These are phyloP conservation scores for Cremastinae sp. DNA, from an alignment of 2,888 invertebrate genomes.

Conservation along the genomic window DNA sequence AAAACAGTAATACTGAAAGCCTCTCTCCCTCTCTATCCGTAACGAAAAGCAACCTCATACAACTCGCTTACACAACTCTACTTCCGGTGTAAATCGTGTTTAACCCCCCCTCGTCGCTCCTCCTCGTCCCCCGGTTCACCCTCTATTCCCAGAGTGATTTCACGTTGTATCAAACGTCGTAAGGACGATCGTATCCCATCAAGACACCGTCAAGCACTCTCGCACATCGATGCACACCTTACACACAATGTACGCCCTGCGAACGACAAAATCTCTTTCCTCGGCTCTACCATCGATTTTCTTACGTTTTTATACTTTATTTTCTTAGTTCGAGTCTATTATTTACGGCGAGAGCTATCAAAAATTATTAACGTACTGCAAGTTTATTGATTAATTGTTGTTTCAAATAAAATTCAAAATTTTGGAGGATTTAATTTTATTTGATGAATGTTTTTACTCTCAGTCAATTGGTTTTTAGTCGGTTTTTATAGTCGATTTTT, in stretches of 20 bases:
- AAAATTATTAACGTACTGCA: no score
- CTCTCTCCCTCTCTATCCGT: constrained; percentile 39
- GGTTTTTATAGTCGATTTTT: no score
- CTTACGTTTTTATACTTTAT: neutral
- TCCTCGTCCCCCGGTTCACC: constrained; percentile 61
- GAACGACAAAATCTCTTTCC: no score
- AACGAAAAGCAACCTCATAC: constrained; percentile 32
- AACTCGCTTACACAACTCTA: constrained; percentile 41
- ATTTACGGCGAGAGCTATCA: no score
- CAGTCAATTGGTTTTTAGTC: no score
- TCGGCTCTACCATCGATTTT: neutral
- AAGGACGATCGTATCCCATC: constrained; percentile 14
- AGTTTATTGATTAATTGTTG: no score
- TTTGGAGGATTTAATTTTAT: no score
- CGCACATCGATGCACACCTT: neutral
- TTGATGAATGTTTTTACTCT: no score
- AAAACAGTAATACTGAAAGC: constrained; percentile 34
- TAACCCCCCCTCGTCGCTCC: constrained; percentile 64
- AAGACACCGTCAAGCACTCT: constrained; percentile 8
- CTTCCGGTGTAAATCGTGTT: constrained; percentile 77
- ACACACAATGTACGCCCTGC: constrained; percentile 20
- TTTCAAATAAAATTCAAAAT: no score
- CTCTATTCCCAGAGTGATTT: constrained; percentile 66
- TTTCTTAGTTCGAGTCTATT: no score
- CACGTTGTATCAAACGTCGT: constrained; percentile 48